Percentiles rank a stretch among this genome's conserved stretches.
These are phyloP conservation scores for Clarias pachynema DNA, from an alignment of 2,797 vertebrate genomes.

Conservation along the genomic window DNA sequence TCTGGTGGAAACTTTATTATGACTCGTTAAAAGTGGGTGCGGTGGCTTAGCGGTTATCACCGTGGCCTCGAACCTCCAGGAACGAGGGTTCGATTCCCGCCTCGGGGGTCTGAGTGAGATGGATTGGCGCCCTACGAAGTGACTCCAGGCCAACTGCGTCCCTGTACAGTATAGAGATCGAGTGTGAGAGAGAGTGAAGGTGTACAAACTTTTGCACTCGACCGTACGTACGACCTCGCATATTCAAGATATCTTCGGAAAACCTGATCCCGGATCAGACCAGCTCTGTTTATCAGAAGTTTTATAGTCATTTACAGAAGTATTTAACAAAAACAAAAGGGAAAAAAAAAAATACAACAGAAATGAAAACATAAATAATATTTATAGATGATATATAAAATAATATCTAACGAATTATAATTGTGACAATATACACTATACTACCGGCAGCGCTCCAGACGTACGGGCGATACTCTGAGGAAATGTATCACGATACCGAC, in stretches of 20 bases:
- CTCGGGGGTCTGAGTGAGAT: too few species aligned
- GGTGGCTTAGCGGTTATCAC: too few species aligned
- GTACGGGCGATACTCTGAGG: background rate
- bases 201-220: slow-evolving; percentile 23
- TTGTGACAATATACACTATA: background rate
- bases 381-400: slow-evolving; percentile 10
- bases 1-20: too few species aligned
- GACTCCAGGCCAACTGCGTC: too few species aligned
- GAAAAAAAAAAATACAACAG: background rate
- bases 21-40: too few species aligned
- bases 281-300: slow-evolving; percentile 27
- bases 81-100: too few species aligned
- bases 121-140: too few species aligned
- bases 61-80: too few species aligned
- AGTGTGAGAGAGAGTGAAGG: background rate
- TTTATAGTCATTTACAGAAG: slow-evolving; percentile 28
- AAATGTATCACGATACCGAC: background rate
- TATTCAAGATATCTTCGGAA: too few species aligned
- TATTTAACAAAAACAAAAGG: slow-evolving; percentile 13
- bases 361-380: slow-evolving; percentile 19
- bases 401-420: background rate
- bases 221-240: background rate
- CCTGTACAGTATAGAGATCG: too few species aligned
- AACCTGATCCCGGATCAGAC: background rate
- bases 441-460: background rate